Percentiles rank a stretch among this genome's conserved stretches.
Conservation (phyloP, 2,888 invertebrate species). For the Lamellibrachia columna region DNA sequence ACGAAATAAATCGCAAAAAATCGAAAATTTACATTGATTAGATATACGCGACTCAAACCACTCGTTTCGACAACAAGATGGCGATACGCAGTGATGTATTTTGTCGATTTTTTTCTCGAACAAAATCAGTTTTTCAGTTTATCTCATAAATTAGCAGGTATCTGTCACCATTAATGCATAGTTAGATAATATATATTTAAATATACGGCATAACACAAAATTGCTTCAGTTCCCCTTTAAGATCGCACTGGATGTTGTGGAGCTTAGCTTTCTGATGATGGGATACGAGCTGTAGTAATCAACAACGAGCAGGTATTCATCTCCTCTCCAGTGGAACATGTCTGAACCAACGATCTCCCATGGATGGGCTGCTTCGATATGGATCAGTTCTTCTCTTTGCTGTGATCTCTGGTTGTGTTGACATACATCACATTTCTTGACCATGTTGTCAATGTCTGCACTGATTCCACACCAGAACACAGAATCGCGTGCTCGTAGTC, state of each 20-base stretch:
- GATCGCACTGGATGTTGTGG: neutral
- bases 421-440: neutral
- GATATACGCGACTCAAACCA: too few relatives aligned
- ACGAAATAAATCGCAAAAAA: too few relatives aligned
- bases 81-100: too few relatives aligned
- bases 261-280: neutral
- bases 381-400: neutral
- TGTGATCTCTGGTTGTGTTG: neutral
- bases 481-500: too few relatives aligned
- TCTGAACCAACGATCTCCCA: neutral
- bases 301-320: neutral
- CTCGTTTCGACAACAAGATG: too few relatives aligned
- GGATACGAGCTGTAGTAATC: neutral
- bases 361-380: neutral
- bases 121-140: too few relatives aligned
- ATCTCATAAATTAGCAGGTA: too few relatives aligned
- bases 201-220: too few relatives aligned
- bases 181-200: too few relatives aligned
- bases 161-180: too few relatives aligned
- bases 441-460: conserved; percentile 14
- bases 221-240: neutral
- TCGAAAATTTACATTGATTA: too few relatives aligned
- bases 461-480: neutral
- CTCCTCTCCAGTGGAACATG: neutral
- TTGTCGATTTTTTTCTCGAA: too few relatives aligned